Conservation (phyloP, 2,797 vertebrate genomes). For the Pempheris klunzingeri region DNA sequence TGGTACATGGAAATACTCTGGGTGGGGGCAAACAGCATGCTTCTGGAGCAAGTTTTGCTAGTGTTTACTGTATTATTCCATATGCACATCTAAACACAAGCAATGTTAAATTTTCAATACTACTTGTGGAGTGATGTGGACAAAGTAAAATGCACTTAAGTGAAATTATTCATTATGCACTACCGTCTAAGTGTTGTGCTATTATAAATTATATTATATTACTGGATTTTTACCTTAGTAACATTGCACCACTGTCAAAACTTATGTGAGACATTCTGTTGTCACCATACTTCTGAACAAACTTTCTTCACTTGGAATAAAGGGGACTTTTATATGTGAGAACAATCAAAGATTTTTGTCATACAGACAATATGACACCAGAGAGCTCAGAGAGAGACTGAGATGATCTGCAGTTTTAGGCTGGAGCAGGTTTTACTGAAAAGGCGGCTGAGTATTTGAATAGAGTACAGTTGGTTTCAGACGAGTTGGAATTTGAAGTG, state of each 20-base stretch:
- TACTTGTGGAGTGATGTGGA: neutral
- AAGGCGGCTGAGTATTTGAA: conserved; percentile 15
- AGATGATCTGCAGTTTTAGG: conserved; percentile 25
- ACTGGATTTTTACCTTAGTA: neutral
- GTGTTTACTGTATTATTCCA: conserved; percentile 12
- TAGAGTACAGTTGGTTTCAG: conserved; percentile 18
- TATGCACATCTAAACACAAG: neutral
- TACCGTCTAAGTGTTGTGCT: too few relatives aligned
- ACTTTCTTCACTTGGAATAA: neutral
- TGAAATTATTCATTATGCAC: too few relatives aligned
- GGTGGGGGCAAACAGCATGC: conserved; percentile 7
- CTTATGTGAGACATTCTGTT: neutral
- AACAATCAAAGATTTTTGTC: too few relatives aligned
- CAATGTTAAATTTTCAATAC: neutral
- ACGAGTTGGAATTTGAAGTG: conserved; percentile 36
- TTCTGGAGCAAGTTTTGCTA: conserved; percentile 10
- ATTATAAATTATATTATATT: neutral
- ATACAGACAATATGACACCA: conserved; percentile 1
- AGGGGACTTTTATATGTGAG: neutral
- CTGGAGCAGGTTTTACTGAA: conserved; percentile 21
- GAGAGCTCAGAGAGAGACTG: conserved; percentile 1
- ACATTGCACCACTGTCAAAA: too few relatives aligned
- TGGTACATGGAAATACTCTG: conserved; percentile 31
- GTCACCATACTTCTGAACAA: neutral
- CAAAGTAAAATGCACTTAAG: neutral